Conservation (phyloP, 2,888 invertebrate species). For the Tigriopus californicus region DNA sequence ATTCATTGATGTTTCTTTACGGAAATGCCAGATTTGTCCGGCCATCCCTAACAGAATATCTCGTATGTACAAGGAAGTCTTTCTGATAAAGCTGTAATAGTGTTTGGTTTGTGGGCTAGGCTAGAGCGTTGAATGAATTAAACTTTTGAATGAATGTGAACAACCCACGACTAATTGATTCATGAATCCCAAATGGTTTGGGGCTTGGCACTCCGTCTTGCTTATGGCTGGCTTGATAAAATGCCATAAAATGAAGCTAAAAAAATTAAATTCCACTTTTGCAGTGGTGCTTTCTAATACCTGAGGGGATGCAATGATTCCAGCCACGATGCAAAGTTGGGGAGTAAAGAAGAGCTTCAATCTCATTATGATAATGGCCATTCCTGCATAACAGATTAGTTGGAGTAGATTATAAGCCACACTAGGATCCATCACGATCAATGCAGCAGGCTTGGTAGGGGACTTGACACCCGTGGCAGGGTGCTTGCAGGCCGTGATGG, state of each 20-base stretch:
- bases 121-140: too few relatives aligned
- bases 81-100: not conserved
- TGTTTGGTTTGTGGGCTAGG: too few relatives aligned
- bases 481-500: too few relatives aligned
- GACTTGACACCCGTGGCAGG: too few relatives aligned
- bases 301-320: slow-evolving; percentile 36
- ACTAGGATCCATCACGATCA: slow-evolving; percentile 20
- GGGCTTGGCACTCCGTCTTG: too few relatives aligned
- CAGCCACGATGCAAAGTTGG: slow-evolving; percentile 51
- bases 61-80: not conserved
- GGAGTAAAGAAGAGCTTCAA: slow-evolving; percentile 57
- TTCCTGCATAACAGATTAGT: slow-evolving; percentile 44
- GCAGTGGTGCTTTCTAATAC: not conserved
- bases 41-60: too few relatives aligned
- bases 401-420: slow-evolving; percentile 51
- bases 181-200: too few relatives aligned
- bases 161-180: too few relatives aligned
- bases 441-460: too few relatives aligned
- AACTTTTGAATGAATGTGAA: too few relatives aligned
- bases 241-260: not conserved
- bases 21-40: too few relatives aligned
- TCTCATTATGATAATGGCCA: slow-evolving; percentile 52
- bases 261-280: not conserved
- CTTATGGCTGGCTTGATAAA: not conserved
- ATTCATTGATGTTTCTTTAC: too few relatives aligned